Base-by-base conservation (phyloP, 2,797 vertebrate species). In the Argya squamiceps region DNA sequence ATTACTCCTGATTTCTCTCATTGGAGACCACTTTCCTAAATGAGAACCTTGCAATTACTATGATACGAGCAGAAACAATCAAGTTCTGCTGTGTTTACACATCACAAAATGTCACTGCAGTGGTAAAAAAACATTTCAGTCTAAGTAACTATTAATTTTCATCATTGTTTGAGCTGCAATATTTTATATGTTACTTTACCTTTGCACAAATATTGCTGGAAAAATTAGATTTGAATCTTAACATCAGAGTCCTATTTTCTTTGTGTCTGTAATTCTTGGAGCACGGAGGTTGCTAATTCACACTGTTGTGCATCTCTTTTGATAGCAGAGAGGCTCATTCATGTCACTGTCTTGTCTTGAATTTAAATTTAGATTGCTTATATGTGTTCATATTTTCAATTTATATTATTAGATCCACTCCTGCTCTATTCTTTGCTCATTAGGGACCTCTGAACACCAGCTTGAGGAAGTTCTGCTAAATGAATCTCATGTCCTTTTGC, bases 401-500 rank as follows among this genome's bases (percentile, higher is more conserved):
- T 95, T 97, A 82, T 95, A 83, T 96, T 93, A 97, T 89, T 95
- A 90, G 49, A 94, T 93, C 84, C 64, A 89, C 88, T 95, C 47
- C 59, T 92, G 83, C 30, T 92, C 71, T 84, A 90, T 95, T 87
- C 84, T 91, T 83, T 96, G 53, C 76, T 95, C 85, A 89, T 96
- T 94, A 95, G 81, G 87, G 92, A 92, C 78, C 83, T 95, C 69
- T 80, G 77, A 96, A 75, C 82, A 65, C 43, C 44, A 97, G 90
- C 86, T 93, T 18, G 10, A 97, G 93, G 96, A 97, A 98, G 89
- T 96, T 96, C 84, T 95, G 75, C 64, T 92, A 95, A 96, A 97
- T 97, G 93, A 96, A 97, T 94, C 77, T 10, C 76, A 77, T 95
- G 88, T 89, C 83, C 79, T 92, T 43, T 95, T 96, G 89, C 79